Percentiles rank a stretch among this genome's conserved stretches.
Conservation (phyloP, 2,888 invertebrate genomes). For the Scaeva pyrastri region DNA sequence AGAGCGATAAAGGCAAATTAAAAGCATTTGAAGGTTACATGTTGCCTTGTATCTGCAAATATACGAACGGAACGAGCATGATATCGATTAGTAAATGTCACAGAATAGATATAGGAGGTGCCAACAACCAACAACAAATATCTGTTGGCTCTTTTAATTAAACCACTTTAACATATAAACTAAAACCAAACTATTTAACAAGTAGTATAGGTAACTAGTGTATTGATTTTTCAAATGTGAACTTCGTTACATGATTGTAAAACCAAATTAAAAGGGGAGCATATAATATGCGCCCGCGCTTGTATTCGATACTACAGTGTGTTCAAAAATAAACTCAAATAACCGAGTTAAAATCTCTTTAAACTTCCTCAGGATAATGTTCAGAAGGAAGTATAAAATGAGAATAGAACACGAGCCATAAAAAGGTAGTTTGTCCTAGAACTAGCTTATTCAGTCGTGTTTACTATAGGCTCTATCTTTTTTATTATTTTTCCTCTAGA, state of each 20-base stretch:
- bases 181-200: background rate
- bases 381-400: too few relatives aligned
- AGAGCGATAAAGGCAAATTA: conserved; percentile 7
- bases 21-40: conserved; percentile 15
- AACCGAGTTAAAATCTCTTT: too few relatives aligned
- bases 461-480: too few relatives aligned
- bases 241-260: background rate
- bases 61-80: too few relatives aligned
- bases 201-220: background rate
- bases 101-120: background rate
- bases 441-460: too few relatives aligned
- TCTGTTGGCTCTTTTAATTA: conserved; percentile 13
- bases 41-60: background rate
- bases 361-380: too few relatives aligned
- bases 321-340: background rate
- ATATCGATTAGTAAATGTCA: background rate
- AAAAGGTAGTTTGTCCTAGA: too few relatives aligned
- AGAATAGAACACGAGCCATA: too few relatives aligned
- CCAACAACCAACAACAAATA: conserved; percentile 7
- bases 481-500: too few relatives aligned
- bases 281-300: background rate
- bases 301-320: background rate
- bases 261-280: background rate
- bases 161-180: background rate
- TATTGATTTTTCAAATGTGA: background rate